These are phyloP conservation scores for Eleginops maclovinus DNA, from an alignment of 2,113 vertebrate genomes.

Conservation along the genomic window DNA sequence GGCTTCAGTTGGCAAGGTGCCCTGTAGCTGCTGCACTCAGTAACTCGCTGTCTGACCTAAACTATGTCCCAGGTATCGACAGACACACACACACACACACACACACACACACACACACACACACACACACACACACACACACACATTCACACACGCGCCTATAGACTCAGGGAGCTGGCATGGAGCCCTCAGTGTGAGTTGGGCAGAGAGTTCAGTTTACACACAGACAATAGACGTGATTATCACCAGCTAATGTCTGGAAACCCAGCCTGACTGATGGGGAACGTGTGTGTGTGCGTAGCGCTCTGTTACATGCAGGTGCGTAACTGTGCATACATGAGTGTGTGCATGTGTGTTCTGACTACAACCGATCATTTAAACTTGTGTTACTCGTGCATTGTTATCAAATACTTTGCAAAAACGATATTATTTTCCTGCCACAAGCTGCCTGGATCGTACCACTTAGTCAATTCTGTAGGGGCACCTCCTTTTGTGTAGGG, in stretches of 20 bases:
- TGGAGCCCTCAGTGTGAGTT: constrained; percentile 17
- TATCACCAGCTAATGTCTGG: constrained; percentile 49
- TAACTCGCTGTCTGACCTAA: constrained; percentile 14
- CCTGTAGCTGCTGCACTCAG: not conserved
- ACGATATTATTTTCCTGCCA: too few species aligned
- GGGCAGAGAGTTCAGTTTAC: constrained; percentile 62
- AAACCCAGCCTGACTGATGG: constrained; percentile 50
- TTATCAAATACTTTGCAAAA: too few species aligned
- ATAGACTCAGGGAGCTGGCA: constrained; percentile 41
- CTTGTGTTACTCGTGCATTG: not conserved
- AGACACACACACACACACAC: not conserved
- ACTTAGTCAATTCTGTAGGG: not conserved
- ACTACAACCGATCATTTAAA: not conserved
- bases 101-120: constrained; percentile 20
- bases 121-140: constrained; percentile 12
- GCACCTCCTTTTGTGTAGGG: not conserved
- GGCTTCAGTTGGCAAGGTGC: constrained; percentile 18
- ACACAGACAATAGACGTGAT: constrained; percentile 61
- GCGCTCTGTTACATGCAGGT: not conserved
- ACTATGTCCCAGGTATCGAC: not conserved
- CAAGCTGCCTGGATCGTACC: too few species aligned
- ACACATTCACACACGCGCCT: constrained; percentile 31
- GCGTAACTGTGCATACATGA: not conserved
- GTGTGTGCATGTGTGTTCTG: not conserved
- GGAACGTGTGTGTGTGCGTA: constrained; percentile 5